Percentiles rank a stretch among this genome's conserved stretches.
phyloP scores from a whole-genome alignment of 2,888 invertebrate genomes.

The Prosapia bicincta region DNA sequence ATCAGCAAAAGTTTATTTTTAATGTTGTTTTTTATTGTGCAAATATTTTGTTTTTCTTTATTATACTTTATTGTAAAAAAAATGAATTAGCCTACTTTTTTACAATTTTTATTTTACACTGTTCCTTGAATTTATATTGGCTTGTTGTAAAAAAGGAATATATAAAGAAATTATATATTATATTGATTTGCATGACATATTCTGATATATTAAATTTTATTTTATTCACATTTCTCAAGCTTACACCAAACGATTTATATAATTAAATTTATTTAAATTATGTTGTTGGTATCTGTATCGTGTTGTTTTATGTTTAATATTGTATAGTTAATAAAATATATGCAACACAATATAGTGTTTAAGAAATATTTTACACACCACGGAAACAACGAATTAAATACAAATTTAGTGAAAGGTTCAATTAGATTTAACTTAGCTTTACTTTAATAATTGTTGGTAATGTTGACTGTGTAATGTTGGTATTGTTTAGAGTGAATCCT shows the following conservation, averaged over 20 bases:
- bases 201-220: background rate
- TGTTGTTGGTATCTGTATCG: slow-evolving; percentile 28
- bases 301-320: slow-evolving; percentile 27
- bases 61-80: background rate
- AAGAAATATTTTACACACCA: background rate
- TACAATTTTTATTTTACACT: background rate
- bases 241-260: background rate
- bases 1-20: slow-evolving; percentile 3
- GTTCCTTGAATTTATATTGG: background rate
- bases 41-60: background rate
- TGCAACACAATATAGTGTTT: background rate
- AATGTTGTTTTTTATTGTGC: slow-evolving; percentile 16
- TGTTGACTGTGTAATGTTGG: background rate
- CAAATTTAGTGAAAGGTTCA: background rate
- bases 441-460: no score
- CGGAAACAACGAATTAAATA: no score
- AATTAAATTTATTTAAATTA: slow-evolving; percentile 21
- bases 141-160: background rate
- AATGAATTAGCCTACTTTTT: background rate
- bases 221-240: background rate
- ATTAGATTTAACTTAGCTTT: no score
- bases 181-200: slow-evolving; percentile 19
- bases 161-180: slow-evolving; percentile 9
- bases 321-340: slow-evolving; percentile 19
- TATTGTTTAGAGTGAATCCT: background rate